Base-by-base conservation (phyloP, 2,113 vertebrate species). In the Toxotes chatareus region DNA sequence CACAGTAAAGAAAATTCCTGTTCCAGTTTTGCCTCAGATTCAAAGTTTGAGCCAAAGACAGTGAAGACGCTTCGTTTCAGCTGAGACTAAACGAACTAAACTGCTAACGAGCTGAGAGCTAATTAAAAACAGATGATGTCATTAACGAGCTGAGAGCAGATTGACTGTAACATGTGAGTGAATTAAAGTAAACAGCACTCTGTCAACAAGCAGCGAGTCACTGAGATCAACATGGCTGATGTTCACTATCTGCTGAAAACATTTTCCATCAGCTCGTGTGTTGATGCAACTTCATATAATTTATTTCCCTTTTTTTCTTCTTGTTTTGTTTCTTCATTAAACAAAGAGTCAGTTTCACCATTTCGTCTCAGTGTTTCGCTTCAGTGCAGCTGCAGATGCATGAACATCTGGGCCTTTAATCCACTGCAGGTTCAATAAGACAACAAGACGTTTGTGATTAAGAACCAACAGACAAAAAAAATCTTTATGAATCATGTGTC, bases 41-140 rank as follows among this genome's bases (percentile, higher is more conserved):
- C 19, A 40, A 38, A 17, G 19, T 96, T 95, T 95, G 94, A 57
- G 96, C 97, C 97, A 98, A 98, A 98, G 96, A 98, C 94, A 92
- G 88, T 32, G 21, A 70, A 69, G 44, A 11, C 79, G 53, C 31
- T 56, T 49, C 4, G 56, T 70, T 53, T 72, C 21, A 40, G 19
- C 21, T n/a, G 17, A 17, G 46, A 2, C 27, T 27, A 27, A 27
- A 27, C 27, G 27, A 27, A 27, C 27, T 27, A 27, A 27, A 27
- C 27, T 27, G 27, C 27, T 27, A 27, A 27, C 27, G 27, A 40
- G 19, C 21, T n/a, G 17, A 17, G 46, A 2, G 21, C 8, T 4
- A 16, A 34, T 56, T 40, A 27, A 40, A 27, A 27, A 27, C 27
- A 27, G 27, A 27, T 27, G 27, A 27, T 47, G 47, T 9, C 8